Evolutionary conservation across 2,888 invertebrate genomes (phyloP), one percentile per base, ranked within the genome.

Genomic region (Leptogaster cylindrica): DNA sequence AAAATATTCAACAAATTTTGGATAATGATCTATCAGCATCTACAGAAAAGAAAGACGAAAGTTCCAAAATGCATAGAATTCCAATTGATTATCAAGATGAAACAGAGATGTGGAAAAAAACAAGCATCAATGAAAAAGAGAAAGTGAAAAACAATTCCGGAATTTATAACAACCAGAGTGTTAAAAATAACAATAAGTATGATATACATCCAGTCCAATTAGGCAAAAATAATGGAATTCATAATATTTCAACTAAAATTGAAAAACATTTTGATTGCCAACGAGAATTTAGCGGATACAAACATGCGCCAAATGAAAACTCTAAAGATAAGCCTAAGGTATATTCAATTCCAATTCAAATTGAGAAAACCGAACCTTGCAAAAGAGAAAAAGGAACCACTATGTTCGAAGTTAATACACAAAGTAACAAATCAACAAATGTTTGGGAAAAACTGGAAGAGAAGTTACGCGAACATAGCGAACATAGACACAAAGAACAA

Each of bases 1-100:
- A 81, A 66, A 76, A 77, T 31, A 73, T 79, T n/a, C 79, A 80
- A 2, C 77, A 77, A 68, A 75, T 79, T 55, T 74, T 81, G 52
- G 75, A 78, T 55, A 74, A 74, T 65, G 79, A 79, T 70, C 73
- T 80, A 67, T 77, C 12, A 65, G 8, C 31, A 31, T 16, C 33
- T 31, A n/a, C 12, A 52, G 10, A 55, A 52, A 52, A 14, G 5
- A 23, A 28, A 10, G 28, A 51, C 16, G 16, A 12, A 0, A 51
- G 31, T 12, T 16, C 6, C 1, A 16, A 28, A n/a, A n/a, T n/a
- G n/a, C n/a, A n/a, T n/a, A n/a, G 31, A 10, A 33, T 68, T 33
- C 68, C 68, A 28, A 61, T 68, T 46, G 27, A 68, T 10, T 23
- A 65, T 27, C 52, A 64, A 33, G 10, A 28, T 25, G 27, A 50